Evolutionary conservation across 2,888 invertebrate genomes (phyloP), one percentile per base, ranked within the genome.

Genomic region (Morpho achilles): DNA sequence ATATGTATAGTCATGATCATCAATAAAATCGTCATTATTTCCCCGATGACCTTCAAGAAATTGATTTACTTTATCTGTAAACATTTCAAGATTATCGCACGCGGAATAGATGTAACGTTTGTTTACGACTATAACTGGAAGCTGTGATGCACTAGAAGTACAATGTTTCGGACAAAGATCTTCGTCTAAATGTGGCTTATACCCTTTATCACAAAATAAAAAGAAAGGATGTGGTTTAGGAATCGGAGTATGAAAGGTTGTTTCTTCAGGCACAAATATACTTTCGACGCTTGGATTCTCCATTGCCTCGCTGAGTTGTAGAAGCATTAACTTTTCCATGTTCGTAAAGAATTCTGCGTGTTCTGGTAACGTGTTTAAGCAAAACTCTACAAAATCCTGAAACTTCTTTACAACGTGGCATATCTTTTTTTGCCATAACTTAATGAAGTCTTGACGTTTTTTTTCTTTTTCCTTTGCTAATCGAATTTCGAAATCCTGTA

Each of bases 341-440:
- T 89, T 82, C 46, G 84, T 74, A 63, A 90, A 88, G 68, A 88
- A 89, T 1, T 88, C 88, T 1, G 85, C 84, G 53, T 87, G 77
- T 10, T 87, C 82, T 2, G 90, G 90, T 50, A 88, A 60, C 16
- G 69, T 67, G 32, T 80, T 76, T n/a, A 90, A 63, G 59, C 82
- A 82, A 63, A 81, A 86, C n/a, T 73, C 68, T 22, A 87, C 80
- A 66, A 89, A 88, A 54, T 73, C 67, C 74, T 88, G 88, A 59
- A 90, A 84, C 58, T 75, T 77, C 66, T 84, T 87, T 10, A 89
- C 77, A n/a, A 87, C 78, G 60, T 77, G 76, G 63, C 83, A 85
- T 8, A 88, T 69, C 76, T 87, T 89, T 63, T 76, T 80, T 66
- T 79, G 70, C 88, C 89, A 89, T 58, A 79, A 69, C 42, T 63